A percentile compares a stretch with the other conserved stretches of the same genome.
Evolutionary conservation across 37 sponge, comb jelly and placozoan genomes (phyloP).

Genomic region (Haliclona indistincta): DNA sequence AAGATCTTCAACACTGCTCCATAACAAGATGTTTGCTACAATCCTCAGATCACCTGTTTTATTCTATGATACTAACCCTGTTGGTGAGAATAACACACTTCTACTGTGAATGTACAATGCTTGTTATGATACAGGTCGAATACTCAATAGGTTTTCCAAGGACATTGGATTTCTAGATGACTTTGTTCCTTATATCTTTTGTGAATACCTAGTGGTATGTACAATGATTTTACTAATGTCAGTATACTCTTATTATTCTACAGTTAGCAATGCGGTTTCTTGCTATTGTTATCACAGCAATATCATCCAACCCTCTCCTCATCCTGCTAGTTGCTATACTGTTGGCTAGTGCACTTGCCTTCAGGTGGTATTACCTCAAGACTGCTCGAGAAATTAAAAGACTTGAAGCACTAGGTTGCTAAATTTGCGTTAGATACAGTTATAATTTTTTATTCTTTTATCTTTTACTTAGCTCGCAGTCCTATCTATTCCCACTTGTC

Average conservation of each 20-base stretch:
- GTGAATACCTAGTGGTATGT: conserved; percentile 10
- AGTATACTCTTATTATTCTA: background rate
- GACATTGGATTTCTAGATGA: conserved; percentile 23
- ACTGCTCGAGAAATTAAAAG: conserved; percentile 28
- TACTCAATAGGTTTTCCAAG: conserved; percentile 43
- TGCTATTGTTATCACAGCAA: conserved; percentile 11
- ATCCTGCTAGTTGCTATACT: conserved; percentile 16
- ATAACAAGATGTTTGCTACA: conserved; percentile 19
- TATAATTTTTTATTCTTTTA: background rate
- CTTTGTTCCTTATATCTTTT: background rate
- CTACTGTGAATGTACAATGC: no score
- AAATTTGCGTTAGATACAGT: background rate
- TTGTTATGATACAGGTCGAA: no score
- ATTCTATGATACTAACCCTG: conserved; percentile 45
- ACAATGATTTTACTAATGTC: background rate
- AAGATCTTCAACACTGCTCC: conserved; percentile 3
- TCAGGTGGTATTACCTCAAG: conserved; percentile 18
- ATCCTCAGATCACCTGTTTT: conserved; percentile 14
- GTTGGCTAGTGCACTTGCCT: background rate
- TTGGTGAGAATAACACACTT: no score
- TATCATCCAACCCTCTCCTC: conserved; percentile 16
- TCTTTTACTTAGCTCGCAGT: conserved; percentile 51
- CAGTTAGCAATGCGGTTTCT: background rate
- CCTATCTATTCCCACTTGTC: conserved; percentile 61
- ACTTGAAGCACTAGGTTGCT: conserved; percentile 43